These are phyloP conservation scores for Littorina saxatilis DNA, from an alignment of 1,140 invertebrate species.

Conservation along the genomic window DNA sequence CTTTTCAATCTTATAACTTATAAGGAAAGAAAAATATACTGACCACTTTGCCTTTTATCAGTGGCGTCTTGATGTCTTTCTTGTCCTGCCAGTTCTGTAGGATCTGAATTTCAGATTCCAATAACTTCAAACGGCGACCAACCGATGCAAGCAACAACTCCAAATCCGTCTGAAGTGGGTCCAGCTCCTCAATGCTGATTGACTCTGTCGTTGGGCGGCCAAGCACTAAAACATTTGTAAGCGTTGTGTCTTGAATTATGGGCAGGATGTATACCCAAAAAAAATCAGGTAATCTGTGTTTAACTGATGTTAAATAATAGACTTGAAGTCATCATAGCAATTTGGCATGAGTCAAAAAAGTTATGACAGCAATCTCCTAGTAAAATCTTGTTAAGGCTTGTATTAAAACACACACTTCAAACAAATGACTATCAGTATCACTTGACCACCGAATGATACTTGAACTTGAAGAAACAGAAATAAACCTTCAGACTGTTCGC, in stretches of 20 bases:
- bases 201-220: slow-evolving; percentile 80
- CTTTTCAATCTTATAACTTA: no score
- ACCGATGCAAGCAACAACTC: slow-evolving; percentile 90
- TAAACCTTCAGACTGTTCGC: no score
- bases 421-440: no score
- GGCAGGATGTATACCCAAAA: not conserved
- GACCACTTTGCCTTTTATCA: slow-evolving; percentile 75
- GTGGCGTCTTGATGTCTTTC: slow-evolving; percentile 65
- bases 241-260: slow-evolving; percentile 2
- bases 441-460: no score
- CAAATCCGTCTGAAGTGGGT: slow-evolving; percentile 90
- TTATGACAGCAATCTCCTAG: no score
- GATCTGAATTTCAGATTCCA: slow-evolving; percentile 83
- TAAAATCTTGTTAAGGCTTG: no score
- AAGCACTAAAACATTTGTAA: slow-evolving; percentile 78
- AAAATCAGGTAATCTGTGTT: not conserved
- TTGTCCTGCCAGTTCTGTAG: slow-evolving; percentile 74
- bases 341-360: not conserved
- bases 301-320: no score
- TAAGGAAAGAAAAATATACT: slow-evolving; percentile 43
- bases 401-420: no score
- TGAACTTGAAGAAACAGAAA: no score
- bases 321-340: not conserved
- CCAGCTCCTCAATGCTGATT: slow-evolving; percentile 86
- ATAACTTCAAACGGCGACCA: slow-evolving; percentile 84